A percentile compares a stretch with the other conserved stretches of the same genome.
phyloP scores from a whole-genome alignment of 2,113 vertebrate species.

The Cricetomys ansorgei region DNA sequence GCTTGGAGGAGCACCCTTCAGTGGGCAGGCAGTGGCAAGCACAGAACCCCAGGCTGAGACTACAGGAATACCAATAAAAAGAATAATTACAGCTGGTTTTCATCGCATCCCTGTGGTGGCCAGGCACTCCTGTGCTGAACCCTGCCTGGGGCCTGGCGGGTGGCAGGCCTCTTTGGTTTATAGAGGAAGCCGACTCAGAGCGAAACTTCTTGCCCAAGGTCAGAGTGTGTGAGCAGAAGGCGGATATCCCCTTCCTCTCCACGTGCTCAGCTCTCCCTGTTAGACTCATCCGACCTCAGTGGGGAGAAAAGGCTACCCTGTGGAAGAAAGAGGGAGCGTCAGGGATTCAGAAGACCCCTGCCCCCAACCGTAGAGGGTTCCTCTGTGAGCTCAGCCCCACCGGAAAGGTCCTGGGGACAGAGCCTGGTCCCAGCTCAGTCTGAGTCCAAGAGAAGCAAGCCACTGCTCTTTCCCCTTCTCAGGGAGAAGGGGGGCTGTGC shows the following conservation, averaged over 20 bases:
- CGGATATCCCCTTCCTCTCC: constrained; percentile 73
- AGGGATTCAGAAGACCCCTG: neutral
- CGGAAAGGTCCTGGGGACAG: neutral
- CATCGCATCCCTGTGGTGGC: constrained; percentile 51
- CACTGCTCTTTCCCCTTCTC: neutral
- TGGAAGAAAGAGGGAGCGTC: neutral
- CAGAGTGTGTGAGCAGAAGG: neutral
- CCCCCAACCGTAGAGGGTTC: neutral
- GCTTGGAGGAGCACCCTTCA: neutral
- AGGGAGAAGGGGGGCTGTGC: neutral
- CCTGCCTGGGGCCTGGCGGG: neutral
- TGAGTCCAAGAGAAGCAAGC: neutral
- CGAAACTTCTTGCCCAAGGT: constrained; percentile 67
- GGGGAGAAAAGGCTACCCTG: neutral
- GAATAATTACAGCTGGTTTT: constrained; percentile 59
- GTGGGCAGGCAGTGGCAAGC: constrained; percentile 49
- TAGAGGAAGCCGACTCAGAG: constrained; percentile 75
- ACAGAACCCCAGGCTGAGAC: constrained; percentile 20
- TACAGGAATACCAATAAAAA: constrained; percentile 61
- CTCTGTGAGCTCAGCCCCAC: neutral
- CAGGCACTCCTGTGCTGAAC: neutral
- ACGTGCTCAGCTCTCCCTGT: neutral
- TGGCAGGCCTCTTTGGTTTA: constrained; percentile 33
- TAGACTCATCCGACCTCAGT: neutral
- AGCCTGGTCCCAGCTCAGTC: neutral